Evolutionary conservation across 2,797 vertebrate species (phyloP).

Genomic region (Hoplostethus mediterraneus): DNA sequence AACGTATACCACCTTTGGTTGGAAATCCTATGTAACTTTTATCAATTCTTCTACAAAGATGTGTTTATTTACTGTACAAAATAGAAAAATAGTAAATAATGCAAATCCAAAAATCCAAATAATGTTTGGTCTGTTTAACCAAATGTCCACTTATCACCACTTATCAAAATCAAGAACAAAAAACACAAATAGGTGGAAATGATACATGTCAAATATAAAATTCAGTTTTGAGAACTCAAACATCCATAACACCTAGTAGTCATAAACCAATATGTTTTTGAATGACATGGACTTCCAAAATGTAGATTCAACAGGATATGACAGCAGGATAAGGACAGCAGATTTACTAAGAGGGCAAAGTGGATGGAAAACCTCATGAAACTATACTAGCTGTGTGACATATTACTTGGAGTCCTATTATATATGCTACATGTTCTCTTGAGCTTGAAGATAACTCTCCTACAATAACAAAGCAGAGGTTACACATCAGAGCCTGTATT

Average conservation of each 20-base stretch:
- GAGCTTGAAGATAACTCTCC: constrained; percentile 9
- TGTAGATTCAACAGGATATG: background rate
- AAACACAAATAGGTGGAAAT: constrained; percentile 8
- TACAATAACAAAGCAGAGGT: constrained; percentile 20
- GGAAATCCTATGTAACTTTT: constrained; percentile 28
- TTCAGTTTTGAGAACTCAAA: constrained; percentile 52
- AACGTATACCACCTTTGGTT: constrained; percentile 44
- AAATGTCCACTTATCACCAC: constrained; percentile 9
- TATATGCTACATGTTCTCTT: constrained; percentile 6
- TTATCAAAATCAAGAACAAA: constrained; percentile 29
- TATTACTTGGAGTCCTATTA: background rate
- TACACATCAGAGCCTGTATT: constrained; percentile 16
- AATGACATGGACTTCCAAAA: constrained; percentile 4
- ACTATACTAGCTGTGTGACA: constrained; percentile 9
- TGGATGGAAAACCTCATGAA: background rate
- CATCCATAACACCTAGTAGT: background rate
- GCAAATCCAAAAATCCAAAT: no score
- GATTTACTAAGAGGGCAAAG: background rate
- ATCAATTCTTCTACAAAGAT: background rate
- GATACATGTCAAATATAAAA: constrained; percentile 20
- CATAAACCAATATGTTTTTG: background rate
- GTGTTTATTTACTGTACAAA: constrained; percentile 34
- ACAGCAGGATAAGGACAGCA: no score
- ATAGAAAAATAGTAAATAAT: constrained; percentile 17
- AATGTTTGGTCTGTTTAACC: background rate